Evolutionary conservation across 2,888 invertebrate genomes (phyloP).

Genomic region (Tenthredo notha): DNA sequence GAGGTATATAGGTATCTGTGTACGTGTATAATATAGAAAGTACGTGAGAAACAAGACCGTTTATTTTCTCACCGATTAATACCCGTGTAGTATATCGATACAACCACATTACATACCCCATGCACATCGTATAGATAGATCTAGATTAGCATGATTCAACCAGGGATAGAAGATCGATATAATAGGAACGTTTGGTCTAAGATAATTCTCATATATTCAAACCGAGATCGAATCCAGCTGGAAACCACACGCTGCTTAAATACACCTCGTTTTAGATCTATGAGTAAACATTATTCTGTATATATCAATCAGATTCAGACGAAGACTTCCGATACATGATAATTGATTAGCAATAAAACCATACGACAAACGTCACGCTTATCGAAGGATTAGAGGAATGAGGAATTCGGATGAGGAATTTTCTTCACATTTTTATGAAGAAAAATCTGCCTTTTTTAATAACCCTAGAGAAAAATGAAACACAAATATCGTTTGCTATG

Average conservation of each 20-base stretch:
- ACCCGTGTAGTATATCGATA: neutral
- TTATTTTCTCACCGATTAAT: constrained; percentile 39
- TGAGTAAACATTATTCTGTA: constrained; percentile 12
- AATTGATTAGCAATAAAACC: neutral
- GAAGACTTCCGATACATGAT: neutral
- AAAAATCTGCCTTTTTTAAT: neutral
- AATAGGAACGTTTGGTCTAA: neutral
- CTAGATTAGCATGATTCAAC: constrained; percentile 25
- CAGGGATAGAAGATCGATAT: neutral
- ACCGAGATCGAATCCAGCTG: constrained; percentile 7
- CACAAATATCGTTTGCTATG: neutral
- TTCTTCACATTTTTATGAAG: neutral
- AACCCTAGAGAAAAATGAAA: neutral
- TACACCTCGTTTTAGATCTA: neutral
- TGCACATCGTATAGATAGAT: neutral
- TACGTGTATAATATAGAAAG: neutral
- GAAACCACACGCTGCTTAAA: constrained; percentile 4
- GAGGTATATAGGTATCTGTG: neutral
- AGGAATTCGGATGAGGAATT: neutral
- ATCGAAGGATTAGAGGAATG: too few species aligned
- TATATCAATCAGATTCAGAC: neutral
- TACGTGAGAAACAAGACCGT: constrained; percentile 32
- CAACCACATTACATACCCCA: neutral
- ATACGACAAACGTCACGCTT: neutral
- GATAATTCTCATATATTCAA: neutral